Conservation (phyloP, 2,113 vertebrate genomes). For the Thryonomys swinderianus region DNA sequence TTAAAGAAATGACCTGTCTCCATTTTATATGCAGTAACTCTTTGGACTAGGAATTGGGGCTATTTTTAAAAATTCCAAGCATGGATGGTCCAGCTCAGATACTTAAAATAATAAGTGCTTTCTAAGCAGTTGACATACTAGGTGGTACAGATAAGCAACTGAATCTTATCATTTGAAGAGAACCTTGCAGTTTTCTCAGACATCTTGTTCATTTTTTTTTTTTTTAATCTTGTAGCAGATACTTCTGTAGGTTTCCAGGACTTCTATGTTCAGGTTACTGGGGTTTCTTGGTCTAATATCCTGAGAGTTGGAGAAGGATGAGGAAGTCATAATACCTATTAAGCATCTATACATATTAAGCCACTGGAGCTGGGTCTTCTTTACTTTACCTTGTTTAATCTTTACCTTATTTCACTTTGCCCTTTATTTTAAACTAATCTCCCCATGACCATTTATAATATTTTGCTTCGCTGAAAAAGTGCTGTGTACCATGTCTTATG, state of each 20-base stretch:
- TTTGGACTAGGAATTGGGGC: neutral
- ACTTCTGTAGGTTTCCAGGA: neutral
- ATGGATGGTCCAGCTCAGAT: neutral
- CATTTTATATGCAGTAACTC: neutral
- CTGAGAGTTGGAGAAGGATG: neutral
- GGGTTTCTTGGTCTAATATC: neutral
- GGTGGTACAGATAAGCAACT: neutral
- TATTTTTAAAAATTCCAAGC: neutral
- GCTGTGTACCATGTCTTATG: neutral
- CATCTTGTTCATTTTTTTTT: neutral
- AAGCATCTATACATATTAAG: neutral
- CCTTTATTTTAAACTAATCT: constrained; percentile 6
- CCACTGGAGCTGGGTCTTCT: neutral
- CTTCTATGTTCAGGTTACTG: neutral
- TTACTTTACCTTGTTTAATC: neutral
- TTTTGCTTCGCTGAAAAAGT: neutral
- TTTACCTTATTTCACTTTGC: neutral
- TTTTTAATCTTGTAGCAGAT: too few relatives aligned
- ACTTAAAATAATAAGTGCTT: neutral
- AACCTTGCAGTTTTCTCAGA: neutral
- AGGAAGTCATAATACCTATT: neutral
- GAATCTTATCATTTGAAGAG: constrained; percentile 1
- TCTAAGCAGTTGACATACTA: neutral
- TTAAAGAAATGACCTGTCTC: neutral
- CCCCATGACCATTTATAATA: neutral